phyloP scores from a whole-genome alignment of 2,113 vertebrate genomes.

The Calonectris borealis region DNA sequence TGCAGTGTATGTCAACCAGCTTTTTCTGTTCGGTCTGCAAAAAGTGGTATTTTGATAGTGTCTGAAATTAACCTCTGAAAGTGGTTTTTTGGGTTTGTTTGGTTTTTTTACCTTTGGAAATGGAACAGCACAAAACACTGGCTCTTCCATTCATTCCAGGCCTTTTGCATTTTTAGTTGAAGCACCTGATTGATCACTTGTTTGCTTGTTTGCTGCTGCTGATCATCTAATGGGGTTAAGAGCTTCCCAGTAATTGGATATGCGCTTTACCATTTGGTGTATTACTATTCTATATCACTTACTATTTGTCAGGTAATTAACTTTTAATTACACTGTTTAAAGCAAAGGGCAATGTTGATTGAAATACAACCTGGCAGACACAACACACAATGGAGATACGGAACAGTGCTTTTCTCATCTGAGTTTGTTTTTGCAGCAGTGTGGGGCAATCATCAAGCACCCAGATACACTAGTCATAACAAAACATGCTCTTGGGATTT shows the following conservation, averaged over 20 bases:
- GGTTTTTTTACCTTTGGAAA: not conserved
- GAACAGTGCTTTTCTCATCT: not conserved
- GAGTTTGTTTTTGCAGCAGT: not conserved
- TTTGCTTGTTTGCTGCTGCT: not conserved
- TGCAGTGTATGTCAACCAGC: not conserved
- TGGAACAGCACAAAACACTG: not conserved
- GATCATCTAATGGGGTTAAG: not conserved
- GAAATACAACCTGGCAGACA: not conserved
- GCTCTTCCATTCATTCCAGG: not conserved
- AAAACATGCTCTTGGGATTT: not conserved
- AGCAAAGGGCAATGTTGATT: not conserved
- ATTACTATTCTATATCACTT: not conserved
- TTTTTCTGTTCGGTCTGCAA: not conserved
- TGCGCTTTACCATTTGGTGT: not conserved
- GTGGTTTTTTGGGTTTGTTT: rapidly evolving
- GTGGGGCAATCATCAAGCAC: not conserved
- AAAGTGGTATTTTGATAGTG: not conserved
- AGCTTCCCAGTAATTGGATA: not conserved
- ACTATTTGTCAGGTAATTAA: not conserved
- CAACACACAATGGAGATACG: not conserved
- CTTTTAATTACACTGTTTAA: not conserved
- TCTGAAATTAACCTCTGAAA: not conserved
- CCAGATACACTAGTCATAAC: not conserved
- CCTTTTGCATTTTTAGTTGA: not conserved
- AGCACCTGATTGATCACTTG: not conserved